phyloP scores from a whole-genome alignment of 2,113 vertebrate species.

The Geococcyx californianus region DNA sequence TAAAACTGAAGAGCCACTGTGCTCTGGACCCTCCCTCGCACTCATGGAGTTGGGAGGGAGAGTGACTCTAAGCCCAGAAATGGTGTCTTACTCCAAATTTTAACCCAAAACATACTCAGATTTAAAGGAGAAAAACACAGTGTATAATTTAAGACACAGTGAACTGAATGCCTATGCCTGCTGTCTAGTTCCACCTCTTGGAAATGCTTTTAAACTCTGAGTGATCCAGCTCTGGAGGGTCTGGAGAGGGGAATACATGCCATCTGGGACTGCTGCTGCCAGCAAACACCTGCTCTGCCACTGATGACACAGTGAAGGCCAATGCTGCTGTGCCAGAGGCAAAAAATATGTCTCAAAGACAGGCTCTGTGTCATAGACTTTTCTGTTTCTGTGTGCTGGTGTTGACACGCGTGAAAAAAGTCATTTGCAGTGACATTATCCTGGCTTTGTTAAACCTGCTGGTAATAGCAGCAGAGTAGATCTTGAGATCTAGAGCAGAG shows the following conservation, averaged over 20 bases:
- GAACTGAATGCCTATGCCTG: neutral
- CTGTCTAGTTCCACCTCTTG: neutral
- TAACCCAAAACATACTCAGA: neutral
- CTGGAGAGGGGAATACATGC: accelerated
- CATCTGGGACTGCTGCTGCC: accelerated
- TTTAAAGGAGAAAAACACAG: neutral
- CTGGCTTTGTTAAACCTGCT: neutral
- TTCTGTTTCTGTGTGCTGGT: neutral
- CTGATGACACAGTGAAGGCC: neutral
- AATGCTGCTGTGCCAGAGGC: neutral
- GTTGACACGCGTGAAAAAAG: neutral
- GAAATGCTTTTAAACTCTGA: neutral
- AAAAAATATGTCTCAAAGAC: neutral
- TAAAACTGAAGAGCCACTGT: neutral
- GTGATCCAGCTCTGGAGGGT: neutral
- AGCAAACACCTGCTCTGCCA: neutral
- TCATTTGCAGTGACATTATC: neutral
- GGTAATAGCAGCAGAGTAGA: neutral
- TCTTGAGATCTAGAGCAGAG: no score
- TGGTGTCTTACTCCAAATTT: neutral
- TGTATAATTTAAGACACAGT: neutral
- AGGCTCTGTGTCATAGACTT: neutral
- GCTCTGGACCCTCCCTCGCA: neutral
- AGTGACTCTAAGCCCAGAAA: neutral
- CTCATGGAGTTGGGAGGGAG: accelerated